These are phyloP conservation scores for Pterocles orientalis DNA, from an alignment of 2,113 vertebrate species.

Conservation along the genomic window DNA sequence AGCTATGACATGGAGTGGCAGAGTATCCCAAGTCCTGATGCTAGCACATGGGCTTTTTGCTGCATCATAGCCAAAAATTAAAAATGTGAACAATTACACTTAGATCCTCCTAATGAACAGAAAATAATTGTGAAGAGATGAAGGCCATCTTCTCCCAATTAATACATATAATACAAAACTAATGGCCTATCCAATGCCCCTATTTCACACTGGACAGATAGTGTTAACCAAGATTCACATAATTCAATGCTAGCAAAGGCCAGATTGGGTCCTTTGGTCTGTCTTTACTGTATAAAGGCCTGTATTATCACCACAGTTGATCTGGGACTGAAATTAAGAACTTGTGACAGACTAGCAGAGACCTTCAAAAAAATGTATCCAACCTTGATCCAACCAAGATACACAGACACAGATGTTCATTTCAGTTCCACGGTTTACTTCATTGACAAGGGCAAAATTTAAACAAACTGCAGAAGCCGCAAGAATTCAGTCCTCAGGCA, in stretches of 20 bases:
- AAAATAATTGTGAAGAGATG: background rate
- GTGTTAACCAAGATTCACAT: background rate
- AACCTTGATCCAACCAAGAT: background rate
- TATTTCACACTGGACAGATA: background rate
- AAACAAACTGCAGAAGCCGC: background rate
- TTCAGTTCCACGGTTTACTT: background rate
- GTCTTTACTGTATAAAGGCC: background rate
- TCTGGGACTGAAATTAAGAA: background rate
- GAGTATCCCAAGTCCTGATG: background rate
- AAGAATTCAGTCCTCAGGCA: background rate
- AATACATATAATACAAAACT: background rate
- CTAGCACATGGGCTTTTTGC: background rate
- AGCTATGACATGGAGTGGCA: fast-evolving
- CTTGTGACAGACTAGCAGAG: background rate
- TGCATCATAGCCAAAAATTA: background rate
- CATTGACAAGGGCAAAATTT: background rate
- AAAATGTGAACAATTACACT: background rate
- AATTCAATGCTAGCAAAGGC: background rate
- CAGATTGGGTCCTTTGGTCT: background rate
- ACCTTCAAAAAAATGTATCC: background rate
- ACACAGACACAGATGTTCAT: background rate
- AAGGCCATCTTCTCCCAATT: background rate
- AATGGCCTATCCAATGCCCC: background rate
- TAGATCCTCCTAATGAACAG: background rate
- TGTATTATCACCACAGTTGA: background rate